Base-by-base conservation (phyloP, 2,797 vertebrate genomes). In the Bradypus variegatus region DNA sequence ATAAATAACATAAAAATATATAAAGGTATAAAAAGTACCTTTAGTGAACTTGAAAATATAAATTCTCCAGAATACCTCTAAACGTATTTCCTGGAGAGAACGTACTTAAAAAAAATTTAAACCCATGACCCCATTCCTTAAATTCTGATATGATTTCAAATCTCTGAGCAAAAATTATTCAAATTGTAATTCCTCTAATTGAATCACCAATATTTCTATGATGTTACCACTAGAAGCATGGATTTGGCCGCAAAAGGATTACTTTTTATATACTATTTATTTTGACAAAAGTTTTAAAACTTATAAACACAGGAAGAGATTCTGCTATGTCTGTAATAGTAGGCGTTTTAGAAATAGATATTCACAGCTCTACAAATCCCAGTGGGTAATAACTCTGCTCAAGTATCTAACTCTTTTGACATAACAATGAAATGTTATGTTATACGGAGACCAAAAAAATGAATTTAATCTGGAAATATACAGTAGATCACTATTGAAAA, bases 401-500 rank as follows among this genome's bases (percentile, higher is more conserved):
- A 45, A 65, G n/a, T 70, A 76, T 31, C 50, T 75, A n/a, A 82
- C 15, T 69, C 6, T 33, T 33, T 82, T 36, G 13, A 23, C 92
- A 45, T 83, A 78, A 55, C 45, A 90, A 88, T 36, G 77, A 87
- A 69, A 62, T 85, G 5, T 72, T 91, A 79, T 55, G 50, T 11
- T 84, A 69, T n/a, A 64, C 86, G n/a, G 13, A 89, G 81, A 87
- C 13, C 31, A 62, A 78, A 93, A 72, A 29, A 23, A 12, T 25
- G 50, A 53, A 48, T 89, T 92, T 73, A 90, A 89, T 73, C 3
- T 80, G 62, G 16, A 88, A 93, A 72, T 86, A 91, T 38, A 23
- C 31, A 55, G 18, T 65, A 58, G 8, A 62, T 90, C 69, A 81
- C 3, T 90, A 79, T 1, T 33, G 38, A 86, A 76, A 55, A 16